Base-by-base conservation (phyloP, 2,888 invertebrate species). In the Allacma fusca region DNA sequence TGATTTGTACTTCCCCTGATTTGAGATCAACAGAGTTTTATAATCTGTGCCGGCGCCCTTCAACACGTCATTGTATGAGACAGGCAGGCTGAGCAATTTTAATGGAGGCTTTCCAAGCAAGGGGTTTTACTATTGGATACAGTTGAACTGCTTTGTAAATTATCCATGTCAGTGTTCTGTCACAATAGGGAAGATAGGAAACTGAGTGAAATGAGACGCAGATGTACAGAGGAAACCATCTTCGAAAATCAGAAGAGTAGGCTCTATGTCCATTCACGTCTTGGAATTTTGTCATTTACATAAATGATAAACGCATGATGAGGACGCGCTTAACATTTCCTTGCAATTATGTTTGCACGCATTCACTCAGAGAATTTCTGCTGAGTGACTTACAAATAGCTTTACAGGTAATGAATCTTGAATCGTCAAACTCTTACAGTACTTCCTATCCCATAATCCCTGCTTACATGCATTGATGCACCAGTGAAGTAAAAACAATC, bases 141-240 rank as follows among this genome's bases (percentile, higher is more conserved):
- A 65, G 65, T 65, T 65, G 65, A 65, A 50, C 50, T 50, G 50
- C 16, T 50, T 50, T 50, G 28, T 65, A 65, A 65, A 65, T 65
- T 65, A 65, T 65, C 65, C 65, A 65, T 65, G 65, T 26, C 65
- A 65, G 26, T 65, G n/a, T 19, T 19, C 26, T 29, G 65, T 65
- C 28, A 65, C 9, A 65, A n/a, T 13, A 24, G 28, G 13, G 16
- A 65, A 65, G 65, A 12, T 13, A 28, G n/a, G 26, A 65, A 23
- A 62, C 57, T 57, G 62, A 24, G 23, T 62, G 62, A n/a, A 62
- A 62, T 21, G 21, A 24, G 34, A 34, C 34, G 34, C 9, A 34
- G 34, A 7, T 34, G 9, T 9, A 7, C 34, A 34, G 34, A 34
- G 34, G 34, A 34, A 34, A 34, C 9, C 34, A 34, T 34, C 9